phyloP scores from a whole-genome alignment of 2,888 invertebrate species.

The Arrhopalites spinosus region DNA sequence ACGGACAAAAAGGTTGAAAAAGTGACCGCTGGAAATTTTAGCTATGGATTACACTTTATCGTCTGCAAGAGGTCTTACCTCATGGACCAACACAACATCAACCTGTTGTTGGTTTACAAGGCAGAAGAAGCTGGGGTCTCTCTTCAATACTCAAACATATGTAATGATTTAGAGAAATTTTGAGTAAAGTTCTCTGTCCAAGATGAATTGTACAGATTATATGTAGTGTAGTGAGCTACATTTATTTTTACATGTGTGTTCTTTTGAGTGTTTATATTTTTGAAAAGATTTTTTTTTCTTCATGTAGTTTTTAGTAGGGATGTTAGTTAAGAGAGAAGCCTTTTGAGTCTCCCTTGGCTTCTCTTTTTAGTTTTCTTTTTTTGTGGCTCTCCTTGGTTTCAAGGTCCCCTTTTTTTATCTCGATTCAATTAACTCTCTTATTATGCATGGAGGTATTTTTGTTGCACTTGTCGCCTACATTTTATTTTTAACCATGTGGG shows the following conservation, averaged over 20 bases:
- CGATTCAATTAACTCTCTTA: conserved; percentile 25
- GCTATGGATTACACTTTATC: too few species aligned
- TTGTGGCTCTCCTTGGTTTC: conserved; percentile 35
- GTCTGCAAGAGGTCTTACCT: too few species aligned
- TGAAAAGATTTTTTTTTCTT: too few species aligned
- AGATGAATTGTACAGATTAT: not conserved
- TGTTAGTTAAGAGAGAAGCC: conserved; percentile 3
- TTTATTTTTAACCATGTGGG: not conserved
- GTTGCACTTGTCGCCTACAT: conserved; percentile 12
- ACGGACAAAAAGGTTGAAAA: too few species aligned
- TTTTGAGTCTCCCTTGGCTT: not conserved
- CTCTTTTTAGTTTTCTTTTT: not conserved
- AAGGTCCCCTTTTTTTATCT: conserved; percentile 25
- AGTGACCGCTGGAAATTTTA: too few species aligned
- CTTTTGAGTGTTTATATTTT: too few species aligned
- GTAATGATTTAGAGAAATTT: not conserved
- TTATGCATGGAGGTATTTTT: conserved; percentile 2
- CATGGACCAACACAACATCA: too few species aligned
- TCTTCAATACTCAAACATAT: too few species aligned
- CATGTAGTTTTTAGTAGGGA: too few species aligned
- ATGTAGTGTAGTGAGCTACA: not conserved
- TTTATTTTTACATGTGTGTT: not conserved
- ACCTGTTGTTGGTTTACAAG: too few species aligned
- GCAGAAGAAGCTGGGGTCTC: not conserved
- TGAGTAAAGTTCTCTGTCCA: not conserved